Base-by-base conservation (phyloP, 2,888 invertebrate genomes). In the Hyppa rectilinea region DNA sequence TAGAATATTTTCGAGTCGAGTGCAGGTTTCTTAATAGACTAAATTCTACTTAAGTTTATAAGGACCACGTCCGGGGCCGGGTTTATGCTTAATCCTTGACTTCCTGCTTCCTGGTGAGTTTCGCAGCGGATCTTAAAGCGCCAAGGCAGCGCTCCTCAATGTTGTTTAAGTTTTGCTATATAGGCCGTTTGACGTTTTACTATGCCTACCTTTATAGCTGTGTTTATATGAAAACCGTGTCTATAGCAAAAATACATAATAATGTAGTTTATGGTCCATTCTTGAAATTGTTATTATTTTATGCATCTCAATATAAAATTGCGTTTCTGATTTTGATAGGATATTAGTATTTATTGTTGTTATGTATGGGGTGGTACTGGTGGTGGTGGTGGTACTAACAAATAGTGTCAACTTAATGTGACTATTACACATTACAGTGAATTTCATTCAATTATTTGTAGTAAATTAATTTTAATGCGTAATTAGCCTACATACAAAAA, bases 71-170 rank as follows among this genome's bases (percentile, higher is more conserved):
- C 65, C 77, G 45, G 43, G 53, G 47, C 55, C 59, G 45, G 77
- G 66, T 63, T 80, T 80, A 69, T 67, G 62, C 64, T 80, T 77
- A 80, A 81, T 81, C 80, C 77, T 74, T 60, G 69, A 67, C 77
- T 73, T 64, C 50, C 60, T 64, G 76, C 43, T 61, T 63, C 50
- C 66, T 64, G 52, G 47, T 59, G 47, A 66, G 73, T 69, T 71
- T 71, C 40, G 67, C 50, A 56, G 43, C 55, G 63, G 65, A 73
- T 79, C 71, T 81, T 71, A 67, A 62, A 70, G 53, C 45, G 80
- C 56, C 17, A 59, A 71, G 60, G 17, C 59, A 66, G 55, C 66
- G 36, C 53, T 65, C 45, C 64, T 64, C 61, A 23, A 63, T 53
- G 56, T 38, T 55, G 43, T 68, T 53, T 71, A 67, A 81, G 26